A percentile compares a stretch with the other conserved stretches of the same genome.
These are phyloP conservation scores for Aquatica leii DNA, from an alignment of 2,888 invertebrate species.

Conservation along the genomic window DNA sequence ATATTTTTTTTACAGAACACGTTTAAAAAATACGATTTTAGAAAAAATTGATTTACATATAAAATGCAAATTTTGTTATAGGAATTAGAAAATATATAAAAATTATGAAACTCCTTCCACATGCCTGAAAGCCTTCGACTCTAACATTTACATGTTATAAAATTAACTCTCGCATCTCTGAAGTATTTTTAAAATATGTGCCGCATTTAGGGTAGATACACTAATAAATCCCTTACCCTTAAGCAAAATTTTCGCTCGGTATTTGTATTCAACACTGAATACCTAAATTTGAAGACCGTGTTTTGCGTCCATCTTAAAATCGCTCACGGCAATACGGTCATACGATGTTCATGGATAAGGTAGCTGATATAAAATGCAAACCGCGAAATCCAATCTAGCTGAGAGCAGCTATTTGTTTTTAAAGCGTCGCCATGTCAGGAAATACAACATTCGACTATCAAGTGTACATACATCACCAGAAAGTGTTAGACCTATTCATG, in stretches of 20 bases:
- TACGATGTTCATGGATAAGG: conserved; percentile 41
- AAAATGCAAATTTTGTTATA: neutral
- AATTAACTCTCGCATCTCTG: conserved; percentile 29
- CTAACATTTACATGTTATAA: conserved; percentile 32
- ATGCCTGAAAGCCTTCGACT: conserved; percentile 25
- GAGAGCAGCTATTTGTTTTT: conserved; percentile 57
- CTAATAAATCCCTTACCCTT: conserved; percentile 41
- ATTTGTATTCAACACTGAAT: conserved; percentile 45
- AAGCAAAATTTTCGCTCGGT: conserved; percentile 44
- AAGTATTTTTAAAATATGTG: conserved; percentile 35
- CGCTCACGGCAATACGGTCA: conserved; percentile 42
- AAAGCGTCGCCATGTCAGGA: conserved; percentile 47
- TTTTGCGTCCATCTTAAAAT: conserved; percentile 45
- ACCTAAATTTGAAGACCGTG: conserved; percentile 46
- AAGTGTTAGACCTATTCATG: conserved; percentile 35
- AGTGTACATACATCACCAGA: conserved; percentile 43
- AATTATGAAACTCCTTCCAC: conserved; percentile 29
- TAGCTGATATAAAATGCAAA: conserved; percentile 50
- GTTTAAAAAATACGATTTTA: too few relatives aligned
- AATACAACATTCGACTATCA: conserved; percentile 33
- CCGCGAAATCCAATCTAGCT: conserved; percentile 56
- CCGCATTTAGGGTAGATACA: conserved; percentile 35
- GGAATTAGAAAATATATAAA: conserved; percentile 8
- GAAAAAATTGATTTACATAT: too few relatives aligned
- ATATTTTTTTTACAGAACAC: too few relatives aligned